Conservation (phyloP, 2,888 invertebrate species). For the Spilosoma lubricipeda region DNA sequence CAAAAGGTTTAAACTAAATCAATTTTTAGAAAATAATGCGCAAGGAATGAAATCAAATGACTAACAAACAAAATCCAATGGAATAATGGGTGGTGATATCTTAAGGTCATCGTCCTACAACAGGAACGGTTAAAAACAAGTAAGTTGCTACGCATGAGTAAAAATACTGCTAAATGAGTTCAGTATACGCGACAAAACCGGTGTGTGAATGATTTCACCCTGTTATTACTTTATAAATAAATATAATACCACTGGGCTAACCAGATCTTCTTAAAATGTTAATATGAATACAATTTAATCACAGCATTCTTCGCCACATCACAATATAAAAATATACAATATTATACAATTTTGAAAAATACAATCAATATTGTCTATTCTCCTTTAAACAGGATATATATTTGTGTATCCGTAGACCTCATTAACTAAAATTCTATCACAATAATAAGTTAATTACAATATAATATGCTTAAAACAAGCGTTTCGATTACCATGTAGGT, state of each 20-base stretch:
- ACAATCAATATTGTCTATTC: not conserved
- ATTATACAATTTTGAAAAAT: slow-evolving; percentile 25
- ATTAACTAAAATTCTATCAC: slow-evolving; percentile 22
- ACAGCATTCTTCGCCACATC: slow-evolving; percentile 30
- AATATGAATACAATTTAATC: slow-evolving; percentile 39
- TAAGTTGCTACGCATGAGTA: slow-evolving; percentile 20
- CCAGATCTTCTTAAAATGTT: slow-evolving; percentile 20
- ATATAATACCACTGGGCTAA: slow-evolving; percentile 39
- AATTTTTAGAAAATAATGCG: not conserved
- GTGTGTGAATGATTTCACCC: slow-evolving; percentile 23
- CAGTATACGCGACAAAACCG: slow-evolving; percentile 25
- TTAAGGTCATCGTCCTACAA: slow-evolving; percentile 31
- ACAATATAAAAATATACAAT: slow-evolving; percentile 23
- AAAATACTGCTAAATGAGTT: slow-evolving; percentile 26
- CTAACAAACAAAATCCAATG: slow-evolving; percentile 4
- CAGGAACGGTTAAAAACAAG: slow-evolving; percentile 33
- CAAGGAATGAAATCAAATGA: not conserved
- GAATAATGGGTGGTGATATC: slow-evolving; percentile 4
- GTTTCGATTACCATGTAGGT: slow-evolving; percentile 6
- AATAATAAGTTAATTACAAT: slow-evolving; percentile 14
- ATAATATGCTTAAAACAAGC: slow-evolving; percentile 14
- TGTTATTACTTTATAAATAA: slow-evolving; percentile 37
- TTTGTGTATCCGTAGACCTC: slow-evolving; percentile 1
- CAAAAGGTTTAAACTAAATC: not conserved
- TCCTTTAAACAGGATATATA: slow-evolving; percentile 3